These are phyloP conservation scores for Agelaius phoeniceus DNA, from an alignment of 2,113 vertebrate species.

Conservation along the genomic window DNA sequence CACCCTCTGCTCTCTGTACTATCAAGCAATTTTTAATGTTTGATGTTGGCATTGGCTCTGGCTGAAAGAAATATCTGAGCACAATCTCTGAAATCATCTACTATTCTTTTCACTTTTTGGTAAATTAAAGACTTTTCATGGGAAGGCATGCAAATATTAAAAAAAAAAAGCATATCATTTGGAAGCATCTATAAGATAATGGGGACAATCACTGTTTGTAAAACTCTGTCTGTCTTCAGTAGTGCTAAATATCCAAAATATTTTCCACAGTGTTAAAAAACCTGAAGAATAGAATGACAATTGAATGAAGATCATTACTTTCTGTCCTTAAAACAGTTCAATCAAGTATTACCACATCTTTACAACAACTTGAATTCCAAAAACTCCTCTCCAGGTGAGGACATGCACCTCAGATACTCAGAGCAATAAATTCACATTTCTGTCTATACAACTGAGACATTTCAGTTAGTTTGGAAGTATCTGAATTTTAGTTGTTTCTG, in stretches of 20 bases:
- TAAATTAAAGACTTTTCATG: not conserved
- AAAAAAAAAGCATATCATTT: not conserved
- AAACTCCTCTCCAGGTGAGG: not conserved
- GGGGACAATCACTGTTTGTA: not conserved
- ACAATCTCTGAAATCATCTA: not conserved
- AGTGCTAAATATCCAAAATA: not conserved
- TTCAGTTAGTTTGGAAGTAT: not conserved
- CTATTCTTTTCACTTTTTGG: not conserved
- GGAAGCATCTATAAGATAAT: not conserved
- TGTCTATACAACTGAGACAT: not conserved
- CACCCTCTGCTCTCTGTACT: not conserved
- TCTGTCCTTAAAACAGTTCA: not conserved
- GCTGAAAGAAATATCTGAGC: not conserved
- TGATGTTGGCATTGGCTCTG: not conserved
- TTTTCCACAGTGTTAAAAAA: not conserved
- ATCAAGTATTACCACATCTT: not conserved
- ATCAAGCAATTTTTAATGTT: not conserved
- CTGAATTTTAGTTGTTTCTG: not conserved
- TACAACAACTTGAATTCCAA: not conserved
- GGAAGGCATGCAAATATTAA: not conserved
- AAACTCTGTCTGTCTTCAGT: not conserved
- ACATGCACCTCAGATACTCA: not conserved
- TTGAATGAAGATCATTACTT: not conserved
- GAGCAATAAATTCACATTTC: not conserved
- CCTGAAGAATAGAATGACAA: not conserved